A percentile compares a stretch with the other conserved stretches of the same genome.
Evolutionary conservation across 2,113 vertebrate species (phyloP).

Genomic region (Solea solea): DNA sequence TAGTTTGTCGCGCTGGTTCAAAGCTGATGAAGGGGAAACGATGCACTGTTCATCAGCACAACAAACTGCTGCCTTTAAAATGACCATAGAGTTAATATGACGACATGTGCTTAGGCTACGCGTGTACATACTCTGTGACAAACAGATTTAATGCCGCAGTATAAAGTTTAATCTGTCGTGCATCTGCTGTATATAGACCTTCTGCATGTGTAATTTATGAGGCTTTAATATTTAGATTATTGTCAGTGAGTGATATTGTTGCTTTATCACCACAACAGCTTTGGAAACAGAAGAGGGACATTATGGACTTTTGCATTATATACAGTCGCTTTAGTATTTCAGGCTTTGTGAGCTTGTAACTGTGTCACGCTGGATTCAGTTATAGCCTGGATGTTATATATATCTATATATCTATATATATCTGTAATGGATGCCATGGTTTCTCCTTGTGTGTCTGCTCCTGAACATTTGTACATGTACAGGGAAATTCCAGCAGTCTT

Average conservation of each 20-base stretch:
- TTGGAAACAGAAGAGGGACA: constrained; percentile 1
- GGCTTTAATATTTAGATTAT: constrained; percentile 35
- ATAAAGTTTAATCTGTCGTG: constrained; percentile 36
- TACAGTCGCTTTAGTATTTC: neutral
- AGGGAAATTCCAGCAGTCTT: too few relatives aligned
- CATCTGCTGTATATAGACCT: constrained; percentile 39
- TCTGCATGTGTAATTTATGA: constrained; percentile 26
- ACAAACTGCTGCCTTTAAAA: neutral
- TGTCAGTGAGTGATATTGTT: constrained; percentile 10
- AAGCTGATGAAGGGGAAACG: neutral
- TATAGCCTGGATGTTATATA: neutral
- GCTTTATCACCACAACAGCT: constrained; percentile 1
- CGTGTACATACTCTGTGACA: neutral
- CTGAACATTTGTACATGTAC: too few relatives aligned
- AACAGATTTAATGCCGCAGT: constrained; percentile 24
- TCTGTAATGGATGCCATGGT: neutral
- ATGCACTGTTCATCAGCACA: neutral
- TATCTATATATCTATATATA: too few relatives aligned
- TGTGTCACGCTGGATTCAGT: neutral
- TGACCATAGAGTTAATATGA: neutral
- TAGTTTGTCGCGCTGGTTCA: too few relatives aligned
- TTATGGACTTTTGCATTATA: neutral
- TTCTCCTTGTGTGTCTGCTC: neutral
- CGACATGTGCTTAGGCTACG: constrained; percentile 3
- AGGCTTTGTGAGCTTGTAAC: neutral